phyloP scores from a whole-genome alignment of 2,113 vertebrate species.

The Oryzias woworae region DNA sequence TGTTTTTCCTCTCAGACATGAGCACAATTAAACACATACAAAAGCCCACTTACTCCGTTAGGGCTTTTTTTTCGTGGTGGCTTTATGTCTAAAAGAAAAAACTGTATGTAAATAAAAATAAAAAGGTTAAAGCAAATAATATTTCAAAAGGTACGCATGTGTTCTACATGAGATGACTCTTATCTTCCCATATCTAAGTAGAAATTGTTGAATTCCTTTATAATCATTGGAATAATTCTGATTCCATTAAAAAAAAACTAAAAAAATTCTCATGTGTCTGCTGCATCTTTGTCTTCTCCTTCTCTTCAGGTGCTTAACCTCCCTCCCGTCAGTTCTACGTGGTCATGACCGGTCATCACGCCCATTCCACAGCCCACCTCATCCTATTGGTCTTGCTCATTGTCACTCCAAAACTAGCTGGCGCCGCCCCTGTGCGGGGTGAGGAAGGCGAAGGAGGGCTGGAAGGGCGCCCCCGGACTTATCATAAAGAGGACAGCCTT shows the following conservation, averaged over 20 bases:
- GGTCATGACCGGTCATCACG: constrained; percentile 82
- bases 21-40: constrained; percentile 6
- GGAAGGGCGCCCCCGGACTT: constrained; percentile 63
- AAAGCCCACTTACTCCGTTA: background rate
- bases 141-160: background rate
- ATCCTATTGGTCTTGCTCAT: constrained; percentile 78
- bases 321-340: constrained; percentile 78
- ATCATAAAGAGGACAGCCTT: constrained; percentile 64
- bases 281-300: constrained; percentile 29
- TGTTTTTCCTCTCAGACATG: constrained; percentile 29
- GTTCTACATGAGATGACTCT: background rate
- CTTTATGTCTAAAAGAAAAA: background rate
- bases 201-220: background rate
- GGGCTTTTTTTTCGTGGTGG: background rate
- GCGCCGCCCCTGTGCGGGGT: constrained; percentile 68
- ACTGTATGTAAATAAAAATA: background rate
- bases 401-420: constrained; percentile 72
- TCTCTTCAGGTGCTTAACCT: constrained; percentile 75
- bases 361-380: constrained; percentile 73
- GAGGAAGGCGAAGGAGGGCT: constrained; percentile 63
- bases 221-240: constrained; percentile 2
- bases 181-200: background rate
- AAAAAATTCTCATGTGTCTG: constrained; percentile 25
- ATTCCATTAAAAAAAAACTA: background rate
- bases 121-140: background rate